Evolutionary conservation across 2,888 invertebrate genomes (phyloP), one percentile per base, ranked within the genome.

Genomic region (Elysia crispata): DNA sequence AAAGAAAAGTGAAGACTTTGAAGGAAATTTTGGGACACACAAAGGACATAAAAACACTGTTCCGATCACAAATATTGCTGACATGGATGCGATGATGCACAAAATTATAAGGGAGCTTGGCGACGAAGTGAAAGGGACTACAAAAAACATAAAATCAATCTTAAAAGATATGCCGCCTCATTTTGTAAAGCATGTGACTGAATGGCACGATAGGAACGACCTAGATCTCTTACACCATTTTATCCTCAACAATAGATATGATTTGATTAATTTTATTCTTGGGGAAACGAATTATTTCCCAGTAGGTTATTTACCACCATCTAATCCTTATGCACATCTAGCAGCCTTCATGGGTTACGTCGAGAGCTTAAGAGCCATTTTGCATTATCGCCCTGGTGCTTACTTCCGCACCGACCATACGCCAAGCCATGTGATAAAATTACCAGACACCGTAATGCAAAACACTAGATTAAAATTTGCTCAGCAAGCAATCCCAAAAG

Each of bases 301-400:
- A 6, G 20, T 13, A 23, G 15, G 31, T 11, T 31, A 76, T 13
- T 33, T 66, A 30, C 80, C 80, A 8, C 18, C 23, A 11, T 23
- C 5, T 6, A 76, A 72, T 50, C 80, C 80, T 50, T 80, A 80
- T 31, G 80, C 72, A 20, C 80, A 80, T 62, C 54, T 80, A 5
- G 80, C 80, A 15, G 80, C 80, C 15, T 23, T n/a, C 1, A 30
- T 80, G 1, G 80, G 80, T 1, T 28, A 49, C 64, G 54, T 30
- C 8, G 76, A 80, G 23, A 72, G 80, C 66, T 20, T 80, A 8
- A 28, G 31, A 20, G 33, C 60, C 20, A 33, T 80, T 28, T 20
- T 80, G 15, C 33, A 75, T 1, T 23, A 76, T 8, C 50, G 80
- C n/a, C 80, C 80, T 11, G 23, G 1, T 13, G 76, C 70, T 28